Evolutionary conservation across 2,888 invertebrate genomes (phyloP), one percentile per base, ranked within the genome.

Genomic region (Elysia crispata): DNA sequence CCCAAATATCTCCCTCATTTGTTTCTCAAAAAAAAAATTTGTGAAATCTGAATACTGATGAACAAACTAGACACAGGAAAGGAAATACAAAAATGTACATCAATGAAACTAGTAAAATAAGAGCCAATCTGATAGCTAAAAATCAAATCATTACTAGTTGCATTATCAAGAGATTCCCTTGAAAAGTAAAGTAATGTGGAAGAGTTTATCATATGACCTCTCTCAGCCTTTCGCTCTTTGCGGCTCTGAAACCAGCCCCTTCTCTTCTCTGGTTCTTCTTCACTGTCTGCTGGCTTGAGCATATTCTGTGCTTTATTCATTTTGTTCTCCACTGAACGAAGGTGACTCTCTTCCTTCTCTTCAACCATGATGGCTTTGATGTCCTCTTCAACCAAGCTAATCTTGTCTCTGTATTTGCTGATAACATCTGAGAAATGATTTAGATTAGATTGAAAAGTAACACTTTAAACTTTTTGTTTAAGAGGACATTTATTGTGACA

Each of bases 321-420:
- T 90, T 96, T 95, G 86, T 96, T 96, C 91, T 98, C 97, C 86
- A 96, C 97, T 82, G 96, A 94, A 13, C 97, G 93, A 82, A 99
- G 95, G 81, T 95, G 94, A 83, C 95, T 95, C 70, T 98, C 95
- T 89, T 97, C 96, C 0, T 95, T 94, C 89, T 97, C 97, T 1
- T 98, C 91, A 0, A 74, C 94, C 93, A 97, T 93, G 80, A 99
- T 96, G 81, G 94, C 94, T 82, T 95, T 95, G 23, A 98, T 95
- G 89, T 97, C 96, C 0, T 95, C 94, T 89, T 97, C 97, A 1
- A 98, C 90, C 0, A 78, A 94, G 11, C 94, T 93, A 57, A 98
- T 93, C 89, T 95, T 95, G 78, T 94, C 94, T 62, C 95, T 93
- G 92, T 97, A 98, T 91, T 98, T 98, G 81, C 95, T 95, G 69